Base-by-base conservation (phyloP, 2,797 vertebrate genomes). In the Eurystomus glaucurus region DNA sequence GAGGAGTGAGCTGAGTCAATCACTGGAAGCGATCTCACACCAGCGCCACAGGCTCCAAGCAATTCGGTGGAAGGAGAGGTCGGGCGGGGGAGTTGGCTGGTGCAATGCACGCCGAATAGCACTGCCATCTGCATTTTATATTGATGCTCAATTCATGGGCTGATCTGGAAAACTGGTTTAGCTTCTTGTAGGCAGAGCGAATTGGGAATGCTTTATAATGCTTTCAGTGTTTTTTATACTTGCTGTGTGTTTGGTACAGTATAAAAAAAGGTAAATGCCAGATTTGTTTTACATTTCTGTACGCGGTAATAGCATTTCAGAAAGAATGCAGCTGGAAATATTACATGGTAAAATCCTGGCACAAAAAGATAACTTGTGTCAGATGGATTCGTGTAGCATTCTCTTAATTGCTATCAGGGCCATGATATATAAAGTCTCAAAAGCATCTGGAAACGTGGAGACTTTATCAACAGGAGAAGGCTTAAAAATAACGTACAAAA, bases 161-260 rank as follows among this genome's bases (percentile, higher is more conserved):
- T 93, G 60, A 92, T 92, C 96, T 97, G 94, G 93, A 98, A 96
- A 97, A 90, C 90, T 95, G 80, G 69, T 79, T 94, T 64, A 97
- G 95, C 83, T 97, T 84, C 95, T 97, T 85, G 65, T 87, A 92
- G 84, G 88, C 96, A 96, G 95, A 97, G 92, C 31, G 58, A 96
- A 97, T 97, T 88, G 93, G 89, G 62, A 89, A 96, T 93, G 80
- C 94, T 97, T 97, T 93, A 94, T 96, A 97, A 95, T 88, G 72
- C 81, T 97, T 96, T 91, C 90, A 29, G 82, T 92, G 72, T 77
- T 97, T 43, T 96, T 96, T 97, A 50, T 87, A 81, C 50, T 95
- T 95, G 77, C 7, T 91, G 15, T 90, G 58, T 58, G 77, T 92
- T 98, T 88, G 85, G 54, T 96, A 85, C 65, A 48, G 75, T 68